These are phyloP conservation scores for Epicampocera succincta DNA, from an alignment of 2,888 invertebrate genomes.

Conservation along the genomic window DNA sequence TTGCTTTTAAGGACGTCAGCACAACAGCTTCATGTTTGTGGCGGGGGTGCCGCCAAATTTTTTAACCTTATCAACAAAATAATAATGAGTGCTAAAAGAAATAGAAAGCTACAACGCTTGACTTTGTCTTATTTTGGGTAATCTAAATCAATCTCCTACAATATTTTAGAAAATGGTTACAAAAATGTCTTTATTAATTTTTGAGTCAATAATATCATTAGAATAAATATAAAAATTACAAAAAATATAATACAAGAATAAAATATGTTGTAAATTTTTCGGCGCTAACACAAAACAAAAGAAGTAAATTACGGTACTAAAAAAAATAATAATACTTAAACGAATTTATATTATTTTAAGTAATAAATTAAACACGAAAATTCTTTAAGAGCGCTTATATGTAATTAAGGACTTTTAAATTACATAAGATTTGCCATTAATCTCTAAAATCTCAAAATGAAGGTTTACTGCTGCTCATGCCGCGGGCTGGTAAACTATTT, in stretches of 20 bases:
- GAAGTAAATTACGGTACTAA: constrained; percentile 39
- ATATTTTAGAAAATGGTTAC: constrained; percentile 44
- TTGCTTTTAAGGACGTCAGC: no score
- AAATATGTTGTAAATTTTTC: constrained; percentile 15
- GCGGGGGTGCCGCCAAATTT: no score
- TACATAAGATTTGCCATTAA: constrained; percentile 4
- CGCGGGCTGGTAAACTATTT: constrained; percentile 82
- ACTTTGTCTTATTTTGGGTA: no score
- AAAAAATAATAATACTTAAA: constrained; percentile 1
- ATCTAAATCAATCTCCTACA: neutral
- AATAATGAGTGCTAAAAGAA: no score
- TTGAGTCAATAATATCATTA: constrained; percentile 62
- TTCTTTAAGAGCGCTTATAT: constrained; percentile 32
- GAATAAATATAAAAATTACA: constrained; percentile 63
- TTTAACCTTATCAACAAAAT: no score
- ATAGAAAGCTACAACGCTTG: no score
- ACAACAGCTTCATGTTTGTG: no score
- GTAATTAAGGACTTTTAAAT: constrained; percentile 16
- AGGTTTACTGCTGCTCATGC: constrained; percentile 80
- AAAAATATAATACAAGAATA: constrained; percentile 37
- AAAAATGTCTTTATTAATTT: constrained; percentile 66
- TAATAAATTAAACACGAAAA: constrained; percentile 30
- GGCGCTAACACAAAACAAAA: constrained; percentile 33
- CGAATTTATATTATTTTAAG: neutral
- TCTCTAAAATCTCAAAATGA: constrained; percentile 74